Evolutionary conservation across 2,113 vertebrate genomes (phyloP), one percentile per base, ranked within the genome.

Genomic region (Burhinus oedicnemus): DNA sequence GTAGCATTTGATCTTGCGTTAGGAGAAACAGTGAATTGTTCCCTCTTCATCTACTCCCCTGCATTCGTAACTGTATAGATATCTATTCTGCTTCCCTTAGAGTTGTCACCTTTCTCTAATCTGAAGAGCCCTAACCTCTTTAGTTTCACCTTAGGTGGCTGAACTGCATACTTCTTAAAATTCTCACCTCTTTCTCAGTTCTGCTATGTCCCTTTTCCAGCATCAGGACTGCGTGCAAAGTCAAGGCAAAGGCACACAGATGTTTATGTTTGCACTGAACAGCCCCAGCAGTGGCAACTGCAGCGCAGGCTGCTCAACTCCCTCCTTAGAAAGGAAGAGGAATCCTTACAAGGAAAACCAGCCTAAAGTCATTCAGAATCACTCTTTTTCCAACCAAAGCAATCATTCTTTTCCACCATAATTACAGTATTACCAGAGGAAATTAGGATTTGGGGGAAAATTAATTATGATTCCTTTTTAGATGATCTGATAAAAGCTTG

Each of bases 61-160:
- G 4, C 3, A 7, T 42, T 30, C 2, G 2, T 15, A 45, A 18
- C 22, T 13, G 15, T 11, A 14, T 19, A 32, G 38, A 2, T 38
- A 32, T 5, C 29, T 40, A 8, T 62, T 22, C n/a, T 25, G 1
- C 22, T 64, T 58, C 51, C 32, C n/a, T 52, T 21, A 8, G 16
- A 30, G 9, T 11, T 8, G 5, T 51, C 12, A 17, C 5, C 21
- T 78, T 79, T 69, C 69, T 34, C 62, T 44, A 26, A 0, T 5
- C 3, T 5, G n/a, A 74, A 85, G 66, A 66, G n/a, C 29, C 30
- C 44, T 58, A 62, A 60, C 12, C 32, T 60, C 44, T 74, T 65
- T 7, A 13, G 38, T 40, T 74, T 47, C 54, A 65, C 38, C 45
- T 70, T 45, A 60, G 32, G 18, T 32, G 32, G 23, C 23, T 64